phyloP scores from a whole-genome alignment of 2,797 vertebrate species.

The Chanos chanos region DNA sequence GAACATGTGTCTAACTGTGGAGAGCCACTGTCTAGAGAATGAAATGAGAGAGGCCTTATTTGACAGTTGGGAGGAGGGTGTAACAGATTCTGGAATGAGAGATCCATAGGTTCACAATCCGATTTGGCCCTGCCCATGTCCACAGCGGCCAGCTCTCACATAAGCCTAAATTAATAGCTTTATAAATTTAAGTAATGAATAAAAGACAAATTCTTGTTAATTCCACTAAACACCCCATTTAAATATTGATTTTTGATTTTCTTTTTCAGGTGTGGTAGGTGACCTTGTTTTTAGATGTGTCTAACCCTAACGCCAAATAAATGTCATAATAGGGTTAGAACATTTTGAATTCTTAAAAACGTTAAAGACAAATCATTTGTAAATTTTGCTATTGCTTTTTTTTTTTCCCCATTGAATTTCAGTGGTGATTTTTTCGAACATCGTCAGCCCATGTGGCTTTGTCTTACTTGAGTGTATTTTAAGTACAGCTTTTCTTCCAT shows the following conservation, averaged over 20 bases:
- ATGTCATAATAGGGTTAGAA: constrained; percentile 44
- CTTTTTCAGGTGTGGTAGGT: constrained; percentile 27
- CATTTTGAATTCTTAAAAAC: constrained; percentile 44
- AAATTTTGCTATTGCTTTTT: constrained; percentile 29
- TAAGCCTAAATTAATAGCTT: too few species aligned
- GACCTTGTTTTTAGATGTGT: constrained; percentile 61
- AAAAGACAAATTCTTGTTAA: constrained; percentile 24
- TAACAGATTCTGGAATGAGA: too few species aligned
- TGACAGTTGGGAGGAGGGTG: too few species aligned
- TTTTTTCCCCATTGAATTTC: constrained; percentile 7
- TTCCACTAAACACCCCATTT: constrained; percentile 50
- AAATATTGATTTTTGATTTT: not conserved
- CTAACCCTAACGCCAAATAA: constrained; percentile 55
- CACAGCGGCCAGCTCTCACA: too few species aligned
- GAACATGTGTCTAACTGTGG: too few species aligned
- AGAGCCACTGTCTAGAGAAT: too few species aligned
- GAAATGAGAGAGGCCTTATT: too few species aligned
- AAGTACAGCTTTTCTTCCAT: constrained; percentile 55
- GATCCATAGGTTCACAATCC: too few species aligned
- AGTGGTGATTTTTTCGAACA: constrained; percentile 53
- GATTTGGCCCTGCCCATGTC: too few species aligned
- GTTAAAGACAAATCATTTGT: constrained; percentile 58
- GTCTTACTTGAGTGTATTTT: constrained; percentile 57
- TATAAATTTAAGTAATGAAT: constrained; percentile 28
- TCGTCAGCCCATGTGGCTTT: constrained; percentile 38